Evolutionary conservation across 1,140 invertebrate species (phyloP).

Genomic region (Myzus persicae): DNA sequence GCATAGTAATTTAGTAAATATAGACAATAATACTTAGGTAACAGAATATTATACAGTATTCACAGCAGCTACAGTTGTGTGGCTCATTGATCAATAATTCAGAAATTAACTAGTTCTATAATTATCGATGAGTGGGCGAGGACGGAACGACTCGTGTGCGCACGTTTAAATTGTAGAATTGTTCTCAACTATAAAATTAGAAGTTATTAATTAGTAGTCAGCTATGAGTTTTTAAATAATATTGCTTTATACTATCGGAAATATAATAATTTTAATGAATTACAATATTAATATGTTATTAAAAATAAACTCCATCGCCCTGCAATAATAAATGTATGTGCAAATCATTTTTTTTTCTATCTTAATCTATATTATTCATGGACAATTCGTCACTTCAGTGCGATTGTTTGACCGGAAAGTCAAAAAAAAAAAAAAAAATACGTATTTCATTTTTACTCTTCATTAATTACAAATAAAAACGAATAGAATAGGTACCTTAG

Average conservation of each 20-base stretch:
- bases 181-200: not conserved
- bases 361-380: not conserved
- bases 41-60: not conserved
- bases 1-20: not conserved
- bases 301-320: too few species aligned
- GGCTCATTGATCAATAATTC: not conserved
- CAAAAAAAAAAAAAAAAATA: too few species aligned
- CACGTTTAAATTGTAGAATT: not conserved
- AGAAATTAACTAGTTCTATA: not conserved
- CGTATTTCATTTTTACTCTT: not conserved
- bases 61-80: not conserved
- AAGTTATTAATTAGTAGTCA: too few species aligned
- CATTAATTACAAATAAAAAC: not conserved
- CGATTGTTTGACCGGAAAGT: too few species aligned
- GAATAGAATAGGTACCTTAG: not conserved
- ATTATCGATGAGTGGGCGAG: too few species aligned
- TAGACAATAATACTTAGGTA: not conserved
- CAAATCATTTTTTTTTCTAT: too few species aligned
- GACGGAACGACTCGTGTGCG: not conserved
- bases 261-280: too few species aligned
- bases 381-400: not conserved
- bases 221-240: too few species aligned
- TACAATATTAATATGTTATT: too few species aligned
- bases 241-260: too few species aligned
- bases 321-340: too few species aligned